Evolutionary conservation across 1,140 invertebrate genomes (phyloP), one percentile per base, ranked within the genome.

Genomic region (Aphaenogaster rudis): DNA sequence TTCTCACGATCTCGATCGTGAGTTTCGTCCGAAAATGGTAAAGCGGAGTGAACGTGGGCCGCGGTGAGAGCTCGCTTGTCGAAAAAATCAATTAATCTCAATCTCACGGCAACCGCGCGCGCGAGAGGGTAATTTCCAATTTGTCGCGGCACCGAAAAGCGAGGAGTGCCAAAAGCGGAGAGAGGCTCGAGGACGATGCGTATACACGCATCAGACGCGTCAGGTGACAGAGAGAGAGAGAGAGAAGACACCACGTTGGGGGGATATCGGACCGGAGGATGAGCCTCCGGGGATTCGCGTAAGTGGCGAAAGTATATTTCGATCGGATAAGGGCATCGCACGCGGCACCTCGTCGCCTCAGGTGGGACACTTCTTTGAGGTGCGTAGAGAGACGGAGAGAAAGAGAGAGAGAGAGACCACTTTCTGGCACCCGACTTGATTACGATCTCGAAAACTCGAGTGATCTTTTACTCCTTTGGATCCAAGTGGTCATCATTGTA

Each of bases 1-100:
- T 91, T 91, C 91, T 91, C 90, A 90, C 89, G 91, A 91, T 91
- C 88, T 84, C 87, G 88, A 92, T 92, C 90, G 81, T 74, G 87
- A 52, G 88, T 88, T 88, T 86, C 78, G 54, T 63, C 92, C 90
- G 89, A 89, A 90, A 92, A 90, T 92, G 91, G 91, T 86, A 80
- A 90, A 89, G 72, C 87, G 48, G 59, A 77, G 86, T 82, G 76
- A n/a, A 36, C 52, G 78, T 59, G 76, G 67, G 48, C 33, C n/a
- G 59, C 71, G 77, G 91, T 88, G 91, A 91, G 91, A 87, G 87
- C 74, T n/a, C 0, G 66, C 85, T 21, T 57, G 79, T 81, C 78
- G 85, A 89, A 91, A 93, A 93, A 93, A 93, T 92, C 90, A 93
- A 93, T 93, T 93, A 94, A 93, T 93, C 93, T 93, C 92, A 93